These are phyloP conservation scores for Drosophila sucinea DNA, from an alignment of 1,140 invertebrate species.

Conservation along the genomic window DNA sequence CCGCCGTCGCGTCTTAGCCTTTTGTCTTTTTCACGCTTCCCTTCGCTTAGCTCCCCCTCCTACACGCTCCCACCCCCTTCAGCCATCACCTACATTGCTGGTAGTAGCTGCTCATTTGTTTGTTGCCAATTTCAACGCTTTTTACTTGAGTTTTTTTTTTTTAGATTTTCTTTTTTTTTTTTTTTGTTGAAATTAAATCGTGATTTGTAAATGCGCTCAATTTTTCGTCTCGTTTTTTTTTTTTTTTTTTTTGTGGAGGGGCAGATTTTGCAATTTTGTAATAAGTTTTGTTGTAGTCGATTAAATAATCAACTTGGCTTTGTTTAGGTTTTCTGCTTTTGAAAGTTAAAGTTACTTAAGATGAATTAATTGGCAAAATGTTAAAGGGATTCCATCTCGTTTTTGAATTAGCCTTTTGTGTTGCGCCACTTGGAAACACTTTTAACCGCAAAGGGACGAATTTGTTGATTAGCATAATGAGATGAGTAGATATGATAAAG, in stretches of 20 bases:
- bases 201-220: constrained; percentile 81
- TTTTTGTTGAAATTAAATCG: constrained; percentile 75
- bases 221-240: constrained; percentile 64
- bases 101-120: constrained; percentile 65
- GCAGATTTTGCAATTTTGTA: constrained; percentile 74
- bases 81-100: neutral
- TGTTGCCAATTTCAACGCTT: constrained; percentile 80
- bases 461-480: too few species aligned
- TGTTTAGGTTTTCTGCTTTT: constrained; percentile 4
- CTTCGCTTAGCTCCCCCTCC: neutral
- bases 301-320: constrained; percentile 68
- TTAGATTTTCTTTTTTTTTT: constrained; percentile 53
- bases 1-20: constrained; percentile 48
- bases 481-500: too few species aligned
- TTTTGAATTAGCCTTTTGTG: neutral
- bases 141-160: constrained; percentile 48
- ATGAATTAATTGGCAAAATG: constrained; percentile 9
- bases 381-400: neutral
- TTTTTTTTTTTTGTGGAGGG: constrained; percentile 29
- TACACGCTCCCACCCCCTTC: neutral
- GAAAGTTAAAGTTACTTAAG: constrained; percentile 42
- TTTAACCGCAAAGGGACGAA: too few species aligned
- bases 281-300: constrained; percentile 64
- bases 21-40: constrained; percentile 74
- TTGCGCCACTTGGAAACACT: too few species aligned